Base-by-base conservation (phyloP, 2,888 invertebrate genomes). In the Megamerina dolium region DNA sequence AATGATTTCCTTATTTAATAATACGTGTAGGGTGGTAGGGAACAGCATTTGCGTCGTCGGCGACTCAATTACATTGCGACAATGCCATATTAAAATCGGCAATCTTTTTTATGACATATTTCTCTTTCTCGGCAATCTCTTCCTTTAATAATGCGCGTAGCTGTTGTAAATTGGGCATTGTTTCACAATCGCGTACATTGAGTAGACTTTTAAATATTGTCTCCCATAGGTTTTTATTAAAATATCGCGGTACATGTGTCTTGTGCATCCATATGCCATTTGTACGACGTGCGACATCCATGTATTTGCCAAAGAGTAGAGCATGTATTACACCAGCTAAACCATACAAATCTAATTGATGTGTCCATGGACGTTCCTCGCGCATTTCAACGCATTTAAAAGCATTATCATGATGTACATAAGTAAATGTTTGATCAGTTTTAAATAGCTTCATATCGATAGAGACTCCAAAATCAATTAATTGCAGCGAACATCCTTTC, bases 381-480 rank as follows among this genome's bases (percentile, higher is more conserved):
- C 81, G 78, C 94, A 96, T 96, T 75, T 96, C 95, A 38, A 86
- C 83, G 63, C 88, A 89, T 17, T 84, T 82, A 59, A 87, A 87
- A 45, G 82, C 80, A 62, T 86, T 84, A 3, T 86, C 86, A 37
- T 58, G 51, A 43, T 62, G 56, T 3, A 76, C 75, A 63, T 80
- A 78, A 55, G 74, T 82, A 69, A 94, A 94, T 32, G 81, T 80
- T 23, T 88, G 86, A 33, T 78, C 82, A 51, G 81, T 74, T 12
- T 88, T 85, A 60, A 88, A 88, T 50, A 87, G 73, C 35, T 80
- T 79, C 87, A 95, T 88, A 67, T 96, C 96, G 64, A 96, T 94
- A 54, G 90, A 85, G 61, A 90, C 86, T 23, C 96, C 96, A 72
- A 91, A 90, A 73, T 96, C 96, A 59, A 95, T 95, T 41, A 96